Evolutionary conservation across 2,888 invertebrate genomes (phyloP).

Genomic region (Lycia hirtaria): DNA sequence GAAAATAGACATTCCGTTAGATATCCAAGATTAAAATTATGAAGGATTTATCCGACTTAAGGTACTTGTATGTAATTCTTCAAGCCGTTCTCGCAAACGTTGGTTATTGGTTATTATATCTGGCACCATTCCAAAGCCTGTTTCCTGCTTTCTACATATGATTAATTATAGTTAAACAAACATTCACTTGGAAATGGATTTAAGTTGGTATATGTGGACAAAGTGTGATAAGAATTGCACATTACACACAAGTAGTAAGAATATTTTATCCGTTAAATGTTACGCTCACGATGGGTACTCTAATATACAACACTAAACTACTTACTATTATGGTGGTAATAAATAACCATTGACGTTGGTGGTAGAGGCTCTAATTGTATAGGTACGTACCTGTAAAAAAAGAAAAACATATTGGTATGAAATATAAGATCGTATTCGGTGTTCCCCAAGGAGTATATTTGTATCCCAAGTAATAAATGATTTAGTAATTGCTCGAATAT

Average conservation of each 20-base stretch:
- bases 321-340: background rate
- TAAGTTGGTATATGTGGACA: background rate
- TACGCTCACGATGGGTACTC: too few relatives aligned
- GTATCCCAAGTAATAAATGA: background rate
- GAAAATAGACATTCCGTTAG: too few relatives aligned
- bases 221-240: background rate
- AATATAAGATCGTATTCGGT: background rate
- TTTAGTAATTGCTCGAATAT: constrained; percentile 1
- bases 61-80: constrained; percentile 18
- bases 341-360: background rate
- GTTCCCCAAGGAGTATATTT: background rate
- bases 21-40: background rate
- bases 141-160: constrained; percentile 33
- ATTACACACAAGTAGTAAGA: background rate
- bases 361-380: background rate
- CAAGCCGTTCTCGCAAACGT: constrained; percentile 25
- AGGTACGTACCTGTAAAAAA: constrained; percentile 3
- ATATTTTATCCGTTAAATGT: background rate
- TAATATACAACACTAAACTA: too few relatives aligned
- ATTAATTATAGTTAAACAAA: constrained; percentile 23
- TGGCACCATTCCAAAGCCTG: constrained; percentile 38
- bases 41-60: background rate
- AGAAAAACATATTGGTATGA: background rate
- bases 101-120: constrained; percentile 19
- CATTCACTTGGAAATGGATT: constrained; percentile 8